Percentiles rank a stretch among this genome's conserved stretches.
These are phyloP conservation scores for Eupithecia vulgata DNA, from an alignment of 2,888 invertebrate species.

Conservation along the genomic window DNA sequence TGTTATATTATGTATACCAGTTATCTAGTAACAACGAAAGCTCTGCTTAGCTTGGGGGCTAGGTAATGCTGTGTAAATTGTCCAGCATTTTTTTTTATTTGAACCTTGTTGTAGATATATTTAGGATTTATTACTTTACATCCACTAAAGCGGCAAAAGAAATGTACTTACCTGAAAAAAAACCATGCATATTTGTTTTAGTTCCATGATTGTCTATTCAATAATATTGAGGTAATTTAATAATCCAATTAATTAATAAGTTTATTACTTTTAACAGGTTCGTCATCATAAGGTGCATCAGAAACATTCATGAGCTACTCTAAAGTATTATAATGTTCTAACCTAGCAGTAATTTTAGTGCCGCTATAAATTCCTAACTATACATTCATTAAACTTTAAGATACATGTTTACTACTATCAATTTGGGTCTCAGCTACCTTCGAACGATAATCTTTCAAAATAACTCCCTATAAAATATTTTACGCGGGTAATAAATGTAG, in stretches of 20 bases:
- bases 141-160: neutral
- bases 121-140: neutral
- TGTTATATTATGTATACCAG: no score
- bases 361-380: conserved; percentile 30
- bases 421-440: conserved; percentile 34
- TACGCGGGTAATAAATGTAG: conserved; percentile 27
- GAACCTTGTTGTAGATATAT: neutral
- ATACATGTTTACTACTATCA: conserved; percentile 37
- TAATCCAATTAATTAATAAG: neutral
- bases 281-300: neutral
- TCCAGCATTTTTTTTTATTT: no score
- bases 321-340: neutral
- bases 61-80: no score
- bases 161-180: no score
- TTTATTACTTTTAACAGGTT: neutral
- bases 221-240: neutral
- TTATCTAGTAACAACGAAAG: no score
- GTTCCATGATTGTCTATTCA: neutral
- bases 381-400: conserved; percentile 31
- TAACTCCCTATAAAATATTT: conserved; percentile 34
- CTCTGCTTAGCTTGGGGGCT: no score
- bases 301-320: neutral
- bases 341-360: conserved; percentile 21
- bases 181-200: neutral
- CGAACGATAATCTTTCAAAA: conserved; percentile 30